Evolutionary conservation across 2,113 vertebrate species (phyloP).

Genomic region (Elephantulus edwardii): DNA sequence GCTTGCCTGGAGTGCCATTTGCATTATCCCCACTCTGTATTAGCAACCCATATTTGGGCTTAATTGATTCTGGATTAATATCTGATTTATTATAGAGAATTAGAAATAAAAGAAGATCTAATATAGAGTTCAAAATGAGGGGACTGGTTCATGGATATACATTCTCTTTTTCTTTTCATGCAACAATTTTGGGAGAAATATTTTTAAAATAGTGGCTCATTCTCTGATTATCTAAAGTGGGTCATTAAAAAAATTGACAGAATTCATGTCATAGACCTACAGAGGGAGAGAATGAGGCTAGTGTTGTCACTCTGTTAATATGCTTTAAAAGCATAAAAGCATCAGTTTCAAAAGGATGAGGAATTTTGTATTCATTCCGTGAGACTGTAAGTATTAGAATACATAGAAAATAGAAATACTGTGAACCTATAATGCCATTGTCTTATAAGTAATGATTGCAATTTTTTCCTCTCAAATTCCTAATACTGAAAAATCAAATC

Average conservation of each 20-base stretch:
- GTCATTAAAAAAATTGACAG: conserved; percentile 2
- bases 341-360: background rate
- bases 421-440: background rate
- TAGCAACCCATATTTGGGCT: conserved; percentile 73
- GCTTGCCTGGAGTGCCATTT: conserved; percentile 76
- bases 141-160: background rate
- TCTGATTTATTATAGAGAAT: conserved; percentile 65
- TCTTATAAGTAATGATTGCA: background rate
- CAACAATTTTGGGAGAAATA: background rate
- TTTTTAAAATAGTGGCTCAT: background rate
- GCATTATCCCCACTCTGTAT: conserved; percentile 63
- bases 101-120: conserved; percentile 9
- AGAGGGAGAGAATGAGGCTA: background rate
- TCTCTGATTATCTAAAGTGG: conserved; percentile 41
- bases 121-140: conserved; percentile 5
- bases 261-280: background rate
- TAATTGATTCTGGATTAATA: conserved; percentile 63
- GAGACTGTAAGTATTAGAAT: background rate
- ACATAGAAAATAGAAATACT: background rate
- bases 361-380: background rate
- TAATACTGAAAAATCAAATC: background rate
- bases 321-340: background rate
- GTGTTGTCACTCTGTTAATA: background rate
- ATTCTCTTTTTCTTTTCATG: background rate
- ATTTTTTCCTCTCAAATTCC: conserved; percentile 1